Conservation (phyloP, 2,797 vertebrate species). For the Enteromius argenteus region DNA sequence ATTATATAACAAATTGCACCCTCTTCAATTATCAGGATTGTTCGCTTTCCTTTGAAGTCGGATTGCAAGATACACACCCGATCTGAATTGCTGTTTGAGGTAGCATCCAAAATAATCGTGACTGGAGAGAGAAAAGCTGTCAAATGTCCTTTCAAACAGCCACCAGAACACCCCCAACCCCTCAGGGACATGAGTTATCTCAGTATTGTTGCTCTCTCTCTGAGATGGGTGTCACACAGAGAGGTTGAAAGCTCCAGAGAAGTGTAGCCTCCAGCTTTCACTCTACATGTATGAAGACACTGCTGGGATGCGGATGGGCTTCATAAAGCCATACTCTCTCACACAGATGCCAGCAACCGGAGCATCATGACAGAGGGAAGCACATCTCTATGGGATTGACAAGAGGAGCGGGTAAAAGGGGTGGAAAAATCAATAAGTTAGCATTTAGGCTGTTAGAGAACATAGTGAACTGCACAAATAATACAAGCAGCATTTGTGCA, state of each 20-base stretch:
- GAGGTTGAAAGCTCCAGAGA: constrained; percentile 36
- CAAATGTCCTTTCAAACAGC: constrained; percentile 22
- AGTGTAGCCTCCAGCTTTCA: constrained; percentile 12
- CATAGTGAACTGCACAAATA: not conserved
- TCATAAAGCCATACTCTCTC: constrained; percentile 26
- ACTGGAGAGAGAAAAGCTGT: constrained; percentile 9
- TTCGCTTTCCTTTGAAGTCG: constrained; percentile 57
- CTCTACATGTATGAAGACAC: constrained; percentile 27
- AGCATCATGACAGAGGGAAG: constrained; percentile 3
- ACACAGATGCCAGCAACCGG: not conserved
- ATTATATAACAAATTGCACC: constrained; percentile 54
- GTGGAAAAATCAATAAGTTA: constrained; percentile 23
- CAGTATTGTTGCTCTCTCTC: constrained; percentile 32
- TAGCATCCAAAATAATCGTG: constrained; percentile 14
- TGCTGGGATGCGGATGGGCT: constrained; percentile 36
- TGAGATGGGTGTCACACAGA: constrained; percentile 27
- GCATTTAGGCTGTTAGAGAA: not conserved
- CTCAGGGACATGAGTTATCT: constrained; percentile 21
- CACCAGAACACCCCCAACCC: constrained; percentile 27
- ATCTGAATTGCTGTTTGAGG: constrained; percentile 4
- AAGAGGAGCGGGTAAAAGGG: not conserved
- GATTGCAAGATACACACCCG: not conserved
- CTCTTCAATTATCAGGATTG: constrained; percentile 54
- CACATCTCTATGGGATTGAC: constrained; percentile 20
- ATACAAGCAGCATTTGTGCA: not conserved